Base-by-base conservation (phyloP, 1,140 invertebrate genomes). In the Sarcophaga peregrina region DNA sequence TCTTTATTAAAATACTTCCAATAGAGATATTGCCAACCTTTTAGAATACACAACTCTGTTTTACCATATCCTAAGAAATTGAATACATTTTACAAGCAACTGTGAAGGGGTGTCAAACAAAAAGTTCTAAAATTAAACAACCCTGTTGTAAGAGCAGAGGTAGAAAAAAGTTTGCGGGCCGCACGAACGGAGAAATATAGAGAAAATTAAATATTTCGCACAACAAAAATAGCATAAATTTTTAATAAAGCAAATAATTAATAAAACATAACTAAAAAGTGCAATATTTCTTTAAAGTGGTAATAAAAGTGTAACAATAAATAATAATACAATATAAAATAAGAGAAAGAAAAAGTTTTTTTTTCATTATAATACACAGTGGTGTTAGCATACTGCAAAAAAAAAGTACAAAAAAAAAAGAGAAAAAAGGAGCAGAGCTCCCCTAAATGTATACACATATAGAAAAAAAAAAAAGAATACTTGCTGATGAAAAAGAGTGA, bases 241-340 rank as follows among this genome's bases (percentile, higher is more conserved):
- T 76, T 48, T 47, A 62, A 75, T 45, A 58, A 46, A 54, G 20
- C n/a, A 80, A 47, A 50, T 75, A 83, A 75, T 81, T 82, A 81
- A 80, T 48, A 48, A 75, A 83, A 76, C 75, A 83, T 37, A 52
- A 68, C 78, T 50, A 20, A 72, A 81, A 81, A 83, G 75, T 78
- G 75, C 75, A 78, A 78, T 78, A 78, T 78, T 76, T 78, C 20
- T 37, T 48, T 52, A 78, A 78, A 78, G 75, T 78, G 75, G 75
- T 78, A 78, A 75, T 80, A 73, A 81, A 81, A 68, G 62, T 75
- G 68, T 68, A 83, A 73, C 76, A 81, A 80, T 75, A 58, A 78
- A 50, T 7, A 74, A 5, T 46, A 37, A 25, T 17, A 6, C 9
- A 11, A 73, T 5, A 73, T 46, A 47, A 76, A 76, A 11, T 48